phyloP scores from a whole-genome alignment of 2,888 invertebrate species.

The Hypercompe scribonia region DNA sequence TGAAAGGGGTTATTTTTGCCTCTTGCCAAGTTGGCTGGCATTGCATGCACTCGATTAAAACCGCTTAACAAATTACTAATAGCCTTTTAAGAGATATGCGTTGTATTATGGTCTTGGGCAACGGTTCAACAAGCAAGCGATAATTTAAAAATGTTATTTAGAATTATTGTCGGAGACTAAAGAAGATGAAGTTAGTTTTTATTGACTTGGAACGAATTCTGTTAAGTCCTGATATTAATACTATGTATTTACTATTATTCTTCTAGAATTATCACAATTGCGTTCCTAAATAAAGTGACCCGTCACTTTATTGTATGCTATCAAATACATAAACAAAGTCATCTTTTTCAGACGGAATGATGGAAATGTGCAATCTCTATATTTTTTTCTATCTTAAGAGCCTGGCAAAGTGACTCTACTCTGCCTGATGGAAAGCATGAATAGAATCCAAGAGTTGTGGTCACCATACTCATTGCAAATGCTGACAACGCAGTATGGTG shows the following conservation, averaged over 20 bases:
- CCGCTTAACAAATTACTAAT: constrained; percentile 42
- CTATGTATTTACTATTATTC: background rate
- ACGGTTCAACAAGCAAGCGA: constrained; percentile 9
- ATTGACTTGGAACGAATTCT: background rate
- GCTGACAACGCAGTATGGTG: too few species aligned
- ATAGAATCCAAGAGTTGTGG: too few species aligned
- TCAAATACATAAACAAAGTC: too few species aligned
- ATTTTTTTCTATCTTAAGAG: too few species aligned
- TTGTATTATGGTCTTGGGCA: constrained; percentile 9
- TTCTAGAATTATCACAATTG: background rate
- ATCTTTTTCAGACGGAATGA: too few species aligned
- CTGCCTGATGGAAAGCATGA: too few species aligned
- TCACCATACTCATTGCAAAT: too few species aligned
- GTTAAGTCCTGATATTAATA: background rate
- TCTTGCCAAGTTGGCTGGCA: constrained; percentile 52
- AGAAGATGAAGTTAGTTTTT: background rate
- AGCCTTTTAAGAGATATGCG: constrained; percentile 17
- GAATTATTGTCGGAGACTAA: background rate
- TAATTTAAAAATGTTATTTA: constrained; percentile 7
- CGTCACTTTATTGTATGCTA: too few species aligned
- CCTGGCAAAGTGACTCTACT: too few species aligned
- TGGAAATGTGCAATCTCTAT: too few species aligned
- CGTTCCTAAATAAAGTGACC: too few species aligned
- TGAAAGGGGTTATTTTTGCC: constrained; percentile 58
- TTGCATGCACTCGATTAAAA: constrained; percentile 34